Percentiles rank a stretch among this genome's conserved stretches.
phyloP scores from a whole-genome alignment of 2,888 invertebrate genomes.

The Stramonita haemastoma region DNA sequence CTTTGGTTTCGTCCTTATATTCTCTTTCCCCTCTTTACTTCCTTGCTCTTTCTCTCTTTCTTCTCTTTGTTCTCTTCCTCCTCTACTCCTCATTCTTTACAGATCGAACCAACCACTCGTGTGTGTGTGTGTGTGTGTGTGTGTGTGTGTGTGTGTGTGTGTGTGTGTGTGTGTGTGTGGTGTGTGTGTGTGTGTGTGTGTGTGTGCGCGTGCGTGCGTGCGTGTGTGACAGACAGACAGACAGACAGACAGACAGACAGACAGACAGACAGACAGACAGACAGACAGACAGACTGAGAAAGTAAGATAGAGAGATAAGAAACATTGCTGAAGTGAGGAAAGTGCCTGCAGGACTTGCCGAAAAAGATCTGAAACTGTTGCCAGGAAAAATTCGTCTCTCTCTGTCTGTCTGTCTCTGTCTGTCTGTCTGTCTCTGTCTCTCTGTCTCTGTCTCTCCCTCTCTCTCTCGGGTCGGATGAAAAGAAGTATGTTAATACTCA shows the following conservation, averaged over 20 bases:
- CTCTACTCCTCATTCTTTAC: background rate
- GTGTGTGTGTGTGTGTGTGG: background rate
- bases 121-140: conserved; percentile 15
- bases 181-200: conserved; percentile 19
- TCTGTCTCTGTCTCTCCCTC: background rate
- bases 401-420: conserved; percentile 17
- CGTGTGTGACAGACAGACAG: no score
- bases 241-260: background rate
- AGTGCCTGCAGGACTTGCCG: no score
- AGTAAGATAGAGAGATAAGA: background rate
- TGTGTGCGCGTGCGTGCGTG: background rate
- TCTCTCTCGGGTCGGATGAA: background rate
- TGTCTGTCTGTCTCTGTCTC: conserved; percentile 24
- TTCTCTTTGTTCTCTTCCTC: background rate
- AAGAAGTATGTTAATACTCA: no score
- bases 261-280: background rate
- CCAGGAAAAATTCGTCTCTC: background rate
- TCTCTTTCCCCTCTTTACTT: background rate
- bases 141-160: conserved; percentile 14
- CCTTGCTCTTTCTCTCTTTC: background rate
- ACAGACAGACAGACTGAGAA: background rate
- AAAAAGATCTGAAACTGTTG: no score
- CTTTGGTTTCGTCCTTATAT: no score
- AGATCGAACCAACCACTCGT: no score
- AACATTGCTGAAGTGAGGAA: no score